Percentiles rank a stretch among this genome's conserved stretches.
Conservation (phyloP, 2,113 vertebrate species). For the Falco punctatus region DNA sequence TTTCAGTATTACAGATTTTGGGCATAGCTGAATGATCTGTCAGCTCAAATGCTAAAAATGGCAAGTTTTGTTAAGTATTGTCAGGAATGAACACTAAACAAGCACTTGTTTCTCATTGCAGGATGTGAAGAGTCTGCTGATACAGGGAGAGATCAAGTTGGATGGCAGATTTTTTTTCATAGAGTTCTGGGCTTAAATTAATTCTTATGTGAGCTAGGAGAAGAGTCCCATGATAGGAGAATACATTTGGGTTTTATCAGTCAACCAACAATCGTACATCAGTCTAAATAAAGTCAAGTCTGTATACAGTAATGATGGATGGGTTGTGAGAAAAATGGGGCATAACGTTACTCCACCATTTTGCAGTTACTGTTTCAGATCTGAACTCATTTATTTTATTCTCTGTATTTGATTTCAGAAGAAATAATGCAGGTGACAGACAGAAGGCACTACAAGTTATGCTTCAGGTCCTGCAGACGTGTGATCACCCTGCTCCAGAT, state of each 20-base stretch:
- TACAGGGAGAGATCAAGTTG: not conserved
- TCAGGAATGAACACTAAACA: not conserved
- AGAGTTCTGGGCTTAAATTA: not conserved
- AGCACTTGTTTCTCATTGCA: not conserved
- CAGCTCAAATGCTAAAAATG: not conserved
- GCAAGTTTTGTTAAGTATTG: not conserved
- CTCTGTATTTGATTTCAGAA: conserved; percentile 74
- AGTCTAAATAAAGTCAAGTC: not conserved
- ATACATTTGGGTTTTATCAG: not conserved
- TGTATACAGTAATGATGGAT: not conserved
- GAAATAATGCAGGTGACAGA: conserved; percentile 87
- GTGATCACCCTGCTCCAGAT: conserved; percentile 89
- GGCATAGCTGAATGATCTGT: not conserved
- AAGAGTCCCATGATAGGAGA: not conserved
- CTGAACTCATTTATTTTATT: not conserved
- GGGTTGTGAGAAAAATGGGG: not conserved
- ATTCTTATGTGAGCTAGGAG: not conserved
- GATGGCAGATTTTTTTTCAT: not conserved
- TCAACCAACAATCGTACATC: not conserved
- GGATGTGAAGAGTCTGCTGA: not conserved
- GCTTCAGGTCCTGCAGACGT: conserved; percentile 88
- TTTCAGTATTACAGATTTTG: not conserved
- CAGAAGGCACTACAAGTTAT: conserved; percentile 89
- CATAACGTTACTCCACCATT: not conserved
- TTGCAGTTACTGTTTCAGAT: not conserved